Percentiles rank a stretch among this genome's conserved stretches.
These are phyloP conservation scores for Virgularia gustaviana DNA, from an alignment of 92 coral and sea anemone species.

Conservation along the genomic window DNA sequence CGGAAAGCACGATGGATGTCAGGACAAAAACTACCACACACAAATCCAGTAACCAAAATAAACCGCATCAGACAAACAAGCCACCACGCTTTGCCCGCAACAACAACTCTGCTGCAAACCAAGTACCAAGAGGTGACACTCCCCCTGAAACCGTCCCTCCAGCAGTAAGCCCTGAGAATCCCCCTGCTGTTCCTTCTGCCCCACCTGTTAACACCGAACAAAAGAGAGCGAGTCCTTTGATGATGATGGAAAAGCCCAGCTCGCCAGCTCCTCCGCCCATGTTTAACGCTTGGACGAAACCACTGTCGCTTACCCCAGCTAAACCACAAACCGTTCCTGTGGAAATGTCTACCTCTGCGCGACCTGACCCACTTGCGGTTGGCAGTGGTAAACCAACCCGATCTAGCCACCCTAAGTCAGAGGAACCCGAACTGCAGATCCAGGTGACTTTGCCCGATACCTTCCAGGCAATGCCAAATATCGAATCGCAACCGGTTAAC, in stretches of 20 bases:
- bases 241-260: conserved; percentile 78
- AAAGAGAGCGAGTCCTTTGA: conserved; percentile 76
- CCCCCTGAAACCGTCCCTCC: conserved; percentile 52
- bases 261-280: conserved; percentile 83
- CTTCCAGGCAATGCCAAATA: conserved; percentile 21
- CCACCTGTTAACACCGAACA: conserved; percentile 58
- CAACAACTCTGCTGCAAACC: conserved; percentile 52
- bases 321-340: conserved; percentile 68
- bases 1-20: conserved; percentile 60
- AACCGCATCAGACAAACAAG: conserved; percentile 71
- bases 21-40: conserved; percentile 56
- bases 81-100: conserved; percentile 92
- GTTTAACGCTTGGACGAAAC: conserved; percentile 97
- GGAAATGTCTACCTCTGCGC: conserved; percentile 48
- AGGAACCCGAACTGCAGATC: conserved; percentile 26
- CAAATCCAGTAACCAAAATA: conserved; percentile 51
- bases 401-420: conserved; percentile 22
- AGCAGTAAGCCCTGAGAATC: conserved; percentile 52
- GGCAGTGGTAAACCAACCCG: conserved; percentile 91
- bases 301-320: conserved; percentile 86
- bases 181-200: conserved; percentile 35
- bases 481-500: conserved; percentile 1
- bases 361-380: conserved; percentile 95
- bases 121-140: conserved; percentile 49
- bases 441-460: conserved; percentile 26